Evolutionary conservation across 2,888 invertebrate species (phyloP).

Genomic region (Metopia argyrocephala): DNA sequence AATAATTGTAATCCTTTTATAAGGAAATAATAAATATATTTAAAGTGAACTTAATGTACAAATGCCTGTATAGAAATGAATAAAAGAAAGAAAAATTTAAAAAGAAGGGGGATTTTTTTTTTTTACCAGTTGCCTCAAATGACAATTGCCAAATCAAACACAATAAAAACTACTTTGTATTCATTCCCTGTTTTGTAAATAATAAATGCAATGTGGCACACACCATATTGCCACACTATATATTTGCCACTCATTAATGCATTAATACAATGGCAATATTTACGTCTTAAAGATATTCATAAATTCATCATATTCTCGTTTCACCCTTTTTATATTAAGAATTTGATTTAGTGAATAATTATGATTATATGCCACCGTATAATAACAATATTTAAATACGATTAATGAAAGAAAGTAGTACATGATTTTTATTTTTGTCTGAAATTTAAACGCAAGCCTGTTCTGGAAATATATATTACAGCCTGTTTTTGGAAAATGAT

Average conservation of each 20-base stretch:
- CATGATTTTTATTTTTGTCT: neutral
- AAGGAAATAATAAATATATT: slow-evolving; percentile 15
- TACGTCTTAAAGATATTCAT: neutral
- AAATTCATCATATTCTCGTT: neutral
- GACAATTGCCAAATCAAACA: slow-evolving; percentile 65
- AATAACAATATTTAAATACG: too few relatives aligned
- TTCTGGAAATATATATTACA: too few relatives aligned
- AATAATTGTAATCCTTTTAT: slow-evolving; percentile 52
- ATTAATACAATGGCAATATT: neutral
- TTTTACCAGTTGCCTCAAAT: slow-evolving; percentile 61
- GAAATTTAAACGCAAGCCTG: neutral
- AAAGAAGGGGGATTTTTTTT: slow-evolving; percentile 2
- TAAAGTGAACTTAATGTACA: neutral
- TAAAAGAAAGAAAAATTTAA: neutral
- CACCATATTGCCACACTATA: slow-evolving; percentile 43
- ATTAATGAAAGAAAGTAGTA: neutral
- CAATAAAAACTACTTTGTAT: slow-evolving; percentile 48
- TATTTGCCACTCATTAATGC: neutral
- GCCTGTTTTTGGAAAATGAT: too few relatives aligned
- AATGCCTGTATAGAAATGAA: neutral
- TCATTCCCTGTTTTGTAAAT: slow-evolving; percentile 21
- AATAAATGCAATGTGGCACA: slow-evolving; percentile 58
- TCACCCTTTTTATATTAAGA: neutral
- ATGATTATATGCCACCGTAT: slow-evolving; percentile 19
- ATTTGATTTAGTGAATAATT: slow-evolving; percentile 59